A percentile compares a stretch with the other conserved stretches of the same genome.
Evolutionary conservation across 2,113 vertebrate genomes (phyloP).

Genomic region (Syrmaticus mikado): DNA sequence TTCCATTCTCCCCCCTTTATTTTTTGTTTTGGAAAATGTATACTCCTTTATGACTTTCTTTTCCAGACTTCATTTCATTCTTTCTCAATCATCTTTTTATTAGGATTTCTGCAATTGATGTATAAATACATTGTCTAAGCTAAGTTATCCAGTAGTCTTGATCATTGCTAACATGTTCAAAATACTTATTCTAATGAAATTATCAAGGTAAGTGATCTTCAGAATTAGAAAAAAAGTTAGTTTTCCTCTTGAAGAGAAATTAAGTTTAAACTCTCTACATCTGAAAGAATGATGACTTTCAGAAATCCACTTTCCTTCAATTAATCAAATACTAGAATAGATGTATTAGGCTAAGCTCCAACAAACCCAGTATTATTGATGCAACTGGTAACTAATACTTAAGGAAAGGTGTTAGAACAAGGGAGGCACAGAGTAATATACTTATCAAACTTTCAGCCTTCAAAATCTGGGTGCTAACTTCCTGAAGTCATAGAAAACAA

Average conservation of each 20-base stretch:
- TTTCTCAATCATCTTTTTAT: not conserved
- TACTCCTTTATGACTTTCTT: fast-evolving
- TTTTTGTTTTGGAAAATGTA: not conserved
- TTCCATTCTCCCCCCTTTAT: not conserved
- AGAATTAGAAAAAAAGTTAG: not conserved
- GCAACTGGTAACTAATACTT: not conserved
- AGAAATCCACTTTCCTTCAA: not conserved
- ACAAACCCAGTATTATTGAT: not conserved
- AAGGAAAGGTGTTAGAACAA: not conserved
- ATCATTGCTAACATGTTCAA: not conserved
- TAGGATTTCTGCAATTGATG: not conserved
- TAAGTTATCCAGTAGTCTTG: not conserved
- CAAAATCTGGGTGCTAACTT: not conserved
- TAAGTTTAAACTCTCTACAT: not conserved
- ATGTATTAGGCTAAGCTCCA: not conserved
- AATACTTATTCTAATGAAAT: not conserved
- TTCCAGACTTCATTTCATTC: not conserved
- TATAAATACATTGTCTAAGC: not conserved
- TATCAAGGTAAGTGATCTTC: not conserved
- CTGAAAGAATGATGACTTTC: not conserved
- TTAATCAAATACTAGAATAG: not conserved
- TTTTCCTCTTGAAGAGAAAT: not conserved
- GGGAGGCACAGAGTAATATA: not conserved
- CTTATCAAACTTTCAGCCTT: not conserved
- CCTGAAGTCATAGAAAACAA: not conserved